Conservation (phyloP, 1,140 invertebrate species). For the Nephila pilipes region DNA sequence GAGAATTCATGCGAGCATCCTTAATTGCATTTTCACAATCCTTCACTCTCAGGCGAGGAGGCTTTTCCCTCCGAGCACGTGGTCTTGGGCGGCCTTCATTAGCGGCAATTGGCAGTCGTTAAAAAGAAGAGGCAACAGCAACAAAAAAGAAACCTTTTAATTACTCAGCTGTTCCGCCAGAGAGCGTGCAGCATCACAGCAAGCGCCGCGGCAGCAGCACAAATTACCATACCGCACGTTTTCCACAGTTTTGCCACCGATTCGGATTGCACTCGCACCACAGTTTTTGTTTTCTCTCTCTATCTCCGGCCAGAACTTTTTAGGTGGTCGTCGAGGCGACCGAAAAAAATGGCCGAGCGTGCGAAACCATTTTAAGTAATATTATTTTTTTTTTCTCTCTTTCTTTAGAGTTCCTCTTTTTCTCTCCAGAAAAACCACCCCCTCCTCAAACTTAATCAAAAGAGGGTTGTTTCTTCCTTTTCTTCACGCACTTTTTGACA, state of each 20-base stretch:
- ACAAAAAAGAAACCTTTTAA: slow-evolving; percentile 71
- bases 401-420: neutral
- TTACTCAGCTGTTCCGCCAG: slow-evolving; percentile 75
- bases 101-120: slow-evolving; percentile 68
- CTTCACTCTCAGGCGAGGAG: slow-evolving; percentile 57
- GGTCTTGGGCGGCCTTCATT: slow-evolving; percentile 70
- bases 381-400: neutral
- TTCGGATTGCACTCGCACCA: slow-evolving; percentile 23
- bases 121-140: slow-evolving; percentile 29
- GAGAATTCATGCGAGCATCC: slow-evolving; percentile 74
- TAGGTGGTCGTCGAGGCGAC: slow-evolving; percentile 20
- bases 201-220: slow-evolving; percentile 42
- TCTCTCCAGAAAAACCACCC: neutral
- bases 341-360: slow-evolving; percentile 70
- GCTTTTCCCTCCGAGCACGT: slow-evolving; percentile 63
- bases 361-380: slow-evolving; percentile 49
- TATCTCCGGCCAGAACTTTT: neutral
- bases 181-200: slow-evolving; percentile 69
- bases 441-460: slow-evolving; percentile 58
- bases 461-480: slow-evolving; percentile 37
- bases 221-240: slow-evolving; percentile 67
- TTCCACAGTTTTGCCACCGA: slow-evolving; percentile 17
- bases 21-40: slow-evolving; percentile 75
- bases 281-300: slow-evolving; percentile 43
- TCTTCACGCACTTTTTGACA: slow-evolving; percentile 63